These are phyloP conservation scores for Pseudanteris insignis DNA, from an alignment of 2,888 invertebrate genomes.

Conservation along the genomic window DNA sequence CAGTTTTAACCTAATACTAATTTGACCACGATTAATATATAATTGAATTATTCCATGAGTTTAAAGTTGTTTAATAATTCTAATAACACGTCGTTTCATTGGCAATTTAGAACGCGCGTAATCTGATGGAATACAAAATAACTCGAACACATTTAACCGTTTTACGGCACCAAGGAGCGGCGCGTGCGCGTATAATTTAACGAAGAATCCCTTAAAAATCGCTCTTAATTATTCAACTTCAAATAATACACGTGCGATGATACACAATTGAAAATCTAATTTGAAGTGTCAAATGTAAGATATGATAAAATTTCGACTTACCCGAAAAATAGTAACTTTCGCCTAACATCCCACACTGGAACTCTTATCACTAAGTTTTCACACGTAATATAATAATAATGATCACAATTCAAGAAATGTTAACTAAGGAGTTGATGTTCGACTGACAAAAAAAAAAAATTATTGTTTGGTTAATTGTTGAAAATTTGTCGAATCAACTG, in stretches of 20 bases:
- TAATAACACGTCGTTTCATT: too few relatives aligned
- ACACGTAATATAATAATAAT: too few relatives aligned
- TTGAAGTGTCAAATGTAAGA: too few relatives aligned
- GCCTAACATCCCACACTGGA: conserved; percentile 30
- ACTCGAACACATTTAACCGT: conserved; percentile 10
- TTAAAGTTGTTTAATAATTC: too few relatives aligned
- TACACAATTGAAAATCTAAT: conserved; percentile 9
- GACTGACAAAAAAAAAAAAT: too few relatives aligned
- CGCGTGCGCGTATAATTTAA: conserved; percentile 3
- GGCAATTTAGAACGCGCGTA: not conserved
- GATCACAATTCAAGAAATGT: too few relatives aligned
- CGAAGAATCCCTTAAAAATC: conserved; percentile 17
- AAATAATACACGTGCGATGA: conserved; percentile 20
- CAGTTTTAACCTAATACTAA: too few relatives aligned
- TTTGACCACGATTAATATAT: too few relatives aligned
- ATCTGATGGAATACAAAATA: conserved; percentile 20
- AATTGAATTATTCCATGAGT: too few relatives aligned
- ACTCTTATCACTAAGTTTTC: not conserved
- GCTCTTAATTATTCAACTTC: conserved; percentile 24
- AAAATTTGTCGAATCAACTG: too few relatives aligned
- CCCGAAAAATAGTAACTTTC: conserved; percentile 21
- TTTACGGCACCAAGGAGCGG: conserved; percentile 3
- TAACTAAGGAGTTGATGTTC: too few relatives aligned
- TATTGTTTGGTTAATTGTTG: too few relatives aligned
- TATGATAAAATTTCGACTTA: conserved; percentile 6